These are phyloP conservation scores for Syngnathus acus DNA, from an alignment of 2,797 vertebrate genomes.

Conservation along the genomic window DNA sequence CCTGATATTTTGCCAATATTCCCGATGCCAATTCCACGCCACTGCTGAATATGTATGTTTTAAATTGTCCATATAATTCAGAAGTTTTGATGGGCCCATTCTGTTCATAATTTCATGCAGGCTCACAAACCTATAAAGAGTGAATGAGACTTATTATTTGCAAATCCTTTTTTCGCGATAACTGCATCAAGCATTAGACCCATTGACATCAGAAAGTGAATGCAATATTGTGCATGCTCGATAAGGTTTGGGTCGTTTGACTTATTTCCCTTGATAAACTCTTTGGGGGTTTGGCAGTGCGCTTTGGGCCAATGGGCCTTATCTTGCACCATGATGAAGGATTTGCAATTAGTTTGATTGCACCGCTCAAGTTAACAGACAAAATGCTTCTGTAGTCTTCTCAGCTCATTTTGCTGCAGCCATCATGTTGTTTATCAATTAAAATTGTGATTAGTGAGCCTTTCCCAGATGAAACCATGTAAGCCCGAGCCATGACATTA, in stretches of 20 bases:
- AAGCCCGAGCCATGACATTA: neutral
- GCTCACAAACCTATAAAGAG: no score
- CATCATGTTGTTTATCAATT: neutral
- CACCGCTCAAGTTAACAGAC: neutral
- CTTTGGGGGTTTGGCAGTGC: neutral
- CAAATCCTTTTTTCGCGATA: neutral
- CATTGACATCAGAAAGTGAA: neutral
- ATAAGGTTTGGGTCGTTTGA: neutral
- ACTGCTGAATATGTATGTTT: no score
- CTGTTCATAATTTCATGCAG: no score
- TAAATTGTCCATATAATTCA: no score
- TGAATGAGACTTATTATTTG: no score
- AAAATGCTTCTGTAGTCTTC: neutral
- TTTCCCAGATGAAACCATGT: neutral
- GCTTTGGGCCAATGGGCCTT: neutral
- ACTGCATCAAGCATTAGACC: neutral
- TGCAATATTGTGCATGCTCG: neutral
- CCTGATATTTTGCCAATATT: no score
- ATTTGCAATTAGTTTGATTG: neutral
- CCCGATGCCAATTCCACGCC: no score
- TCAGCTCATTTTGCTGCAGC: neutral
- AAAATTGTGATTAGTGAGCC: neutral
- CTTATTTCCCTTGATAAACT: neutral
- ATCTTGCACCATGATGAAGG: neutral
- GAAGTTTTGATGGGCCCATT: no score